Conservation (phyloP, 2,113 vertebrate genomes). For the Melanotaenia duboulayi region DNA sequence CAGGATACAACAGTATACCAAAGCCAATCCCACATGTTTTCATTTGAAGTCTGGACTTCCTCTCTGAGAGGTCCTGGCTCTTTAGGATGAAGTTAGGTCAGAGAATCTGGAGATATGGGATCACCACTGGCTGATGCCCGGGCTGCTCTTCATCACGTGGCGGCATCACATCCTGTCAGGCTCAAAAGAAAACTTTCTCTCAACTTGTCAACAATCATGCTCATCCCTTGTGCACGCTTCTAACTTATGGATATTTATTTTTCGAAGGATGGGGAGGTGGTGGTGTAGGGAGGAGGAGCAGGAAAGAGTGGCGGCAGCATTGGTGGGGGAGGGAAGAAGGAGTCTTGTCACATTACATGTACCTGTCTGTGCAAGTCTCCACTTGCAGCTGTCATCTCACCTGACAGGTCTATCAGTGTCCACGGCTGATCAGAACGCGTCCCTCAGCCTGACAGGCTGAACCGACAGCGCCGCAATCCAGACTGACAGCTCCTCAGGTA, state of each 20-base stretch:
- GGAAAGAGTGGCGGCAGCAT: constrained; percentile 1
- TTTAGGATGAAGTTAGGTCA: no score
- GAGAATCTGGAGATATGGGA: no score
- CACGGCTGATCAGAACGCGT: constrained; percentile 71
- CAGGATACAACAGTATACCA: no score
- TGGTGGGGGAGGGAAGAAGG: constrained; percentile 35
- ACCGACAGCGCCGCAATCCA: constrained; percentile 70
- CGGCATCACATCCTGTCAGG: constrained; percentile 57
- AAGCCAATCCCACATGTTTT: no score
- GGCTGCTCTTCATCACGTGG: constrained; percentile 14
- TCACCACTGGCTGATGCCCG: background rate
- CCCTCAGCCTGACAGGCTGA: constrained; percentile 77
- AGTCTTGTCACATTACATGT: constrained; percentile 77
- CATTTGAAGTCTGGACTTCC: no score
- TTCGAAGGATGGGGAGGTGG: constrained; percentile 11
- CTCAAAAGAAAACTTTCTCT: constrained; percentile 66
- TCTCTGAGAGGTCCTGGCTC: no score
- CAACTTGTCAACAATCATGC: constrained; percentile 59
- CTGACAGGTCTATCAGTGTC: constrained; percentile 83
- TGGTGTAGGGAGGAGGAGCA: background rate
- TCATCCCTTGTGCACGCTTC: constrained; percentile 42
- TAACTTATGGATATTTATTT: constrained; percentile 68
- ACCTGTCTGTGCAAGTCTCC: constrained; percentile 72
- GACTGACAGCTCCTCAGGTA: constrained; percentile 81
- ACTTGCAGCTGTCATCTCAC: constrained; percentile 75